Conservation (phyloP, 2,113 vertebrate genomes). For the Aegithalos caudatus region DNA sequence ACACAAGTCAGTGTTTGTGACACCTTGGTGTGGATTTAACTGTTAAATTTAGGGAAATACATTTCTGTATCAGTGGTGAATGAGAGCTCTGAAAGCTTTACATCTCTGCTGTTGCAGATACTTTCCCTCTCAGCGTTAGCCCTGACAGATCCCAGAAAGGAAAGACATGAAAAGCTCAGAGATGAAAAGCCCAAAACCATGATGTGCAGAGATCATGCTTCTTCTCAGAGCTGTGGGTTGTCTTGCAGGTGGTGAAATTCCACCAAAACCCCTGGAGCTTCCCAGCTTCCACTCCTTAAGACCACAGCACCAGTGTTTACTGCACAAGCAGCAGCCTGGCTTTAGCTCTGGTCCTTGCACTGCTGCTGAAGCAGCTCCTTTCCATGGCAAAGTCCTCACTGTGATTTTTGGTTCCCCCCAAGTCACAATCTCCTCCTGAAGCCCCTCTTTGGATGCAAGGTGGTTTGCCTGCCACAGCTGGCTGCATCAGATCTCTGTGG, state of each 20-base stretch:
- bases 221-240: neutral
- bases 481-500: neutral
- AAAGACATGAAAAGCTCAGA: neutral
- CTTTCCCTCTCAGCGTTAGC: neutral
- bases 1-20: neutral
- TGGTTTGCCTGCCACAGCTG: neutral
- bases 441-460: neutral
- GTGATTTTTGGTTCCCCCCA: neutral
- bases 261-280: neutral
- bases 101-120: neutral
- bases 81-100: neutral
- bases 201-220: fast-evolving
- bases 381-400: neutral
- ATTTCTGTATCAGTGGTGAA: neutral
- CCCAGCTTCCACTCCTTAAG: neutral
- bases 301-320: neutral
- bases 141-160: neutral
- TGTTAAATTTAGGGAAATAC: neutral
- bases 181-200: neutral
- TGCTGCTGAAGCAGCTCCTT: neutral
- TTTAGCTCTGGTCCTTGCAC: neutral
- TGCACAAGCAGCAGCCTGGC: neutral
- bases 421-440: neutral
- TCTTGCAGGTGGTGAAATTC: neutral
- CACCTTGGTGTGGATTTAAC: neutral